phyloP scores from a whole-genome alignment of 2,888 invertebrate species.

The Labia minor region DNA sequence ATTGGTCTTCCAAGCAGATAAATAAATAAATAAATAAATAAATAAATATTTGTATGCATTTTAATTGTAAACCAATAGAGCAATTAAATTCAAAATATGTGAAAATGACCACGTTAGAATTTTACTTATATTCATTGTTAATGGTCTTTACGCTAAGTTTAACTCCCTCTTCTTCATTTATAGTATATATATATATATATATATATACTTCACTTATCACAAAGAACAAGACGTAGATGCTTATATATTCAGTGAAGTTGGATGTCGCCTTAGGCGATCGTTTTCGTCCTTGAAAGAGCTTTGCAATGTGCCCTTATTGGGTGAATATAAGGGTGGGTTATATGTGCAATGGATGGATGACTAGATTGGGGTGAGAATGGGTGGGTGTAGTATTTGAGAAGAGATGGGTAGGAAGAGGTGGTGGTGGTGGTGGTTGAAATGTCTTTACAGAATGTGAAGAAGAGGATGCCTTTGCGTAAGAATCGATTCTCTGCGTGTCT shows the following conservation, averaged over 20 bases:
- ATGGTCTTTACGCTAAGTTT: background rate
- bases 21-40: conserved; percentile 15
- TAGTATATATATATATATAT: too few relatives aligned
- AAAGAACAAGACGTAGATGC: background rate
- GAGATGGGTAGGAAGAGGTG: background rate
- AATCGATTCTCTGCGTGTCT: conserved; percentile 5
- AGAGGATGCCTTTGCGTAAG: conserved; percentile 13
- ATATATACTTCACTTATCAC: too few relatives aligned
- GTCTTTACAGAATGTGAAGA: background rate
- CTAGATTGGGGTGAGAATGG: too few relatives aligned
- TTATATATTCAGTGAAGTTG: background rate
- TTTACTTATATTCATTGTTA: background rate
- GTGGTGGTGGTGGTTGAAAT: too few relatives aligned
- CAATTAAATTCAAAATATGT: too few relatives aligned
- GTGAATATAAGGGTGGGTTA: background rate
- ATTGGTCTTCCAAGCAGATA: background rate
- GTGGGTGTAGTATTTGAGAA: background rate
- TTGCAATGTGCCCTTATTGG: background rate
- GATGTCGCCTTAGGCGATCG: background rate
- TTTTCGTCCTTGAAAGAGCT: conserved; percentile 2
- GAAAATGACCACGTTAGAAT: too few relatives aligned
- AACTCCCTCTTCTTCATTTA: too few relatives aligned
- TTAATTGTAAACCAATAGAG: too few relatives aligned
- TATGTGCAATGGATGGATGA: too few relatives aligned
- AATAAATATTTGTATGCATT: background rate